These are phyloP conservation scores for Melanerpes aurifrons DNA, from an alignment of 2,113 vertebrate genomes.

Conservation along the genomic window DNA sequence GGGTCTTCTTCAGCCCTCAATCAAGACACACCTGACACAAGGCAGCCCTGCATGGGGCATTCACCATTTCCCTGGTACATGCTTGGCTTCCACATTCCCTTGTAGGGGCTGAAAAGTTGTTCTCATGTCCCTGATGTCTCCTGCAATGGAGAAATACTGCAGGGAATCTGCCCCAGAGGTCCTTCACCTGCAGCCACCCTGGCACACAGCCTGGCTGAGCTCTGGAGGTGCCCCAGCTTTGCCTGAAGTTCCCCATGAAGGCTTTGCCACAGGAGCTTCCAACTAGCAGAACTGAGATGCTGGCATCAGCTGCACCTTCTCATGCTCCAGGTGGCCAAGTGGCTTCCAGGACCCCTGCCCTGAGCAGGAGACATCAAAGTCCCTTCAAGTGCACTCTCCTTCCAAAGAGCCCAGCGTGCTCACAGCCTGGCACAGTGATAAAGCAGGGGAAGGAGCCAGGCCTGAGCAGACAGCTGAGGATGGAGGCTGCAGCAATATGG, in stretches of 20 bases:
- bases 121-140: background rate
- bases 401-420: background rate
- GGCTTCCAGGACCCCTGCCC: background rate
- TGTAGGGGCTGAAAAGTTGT: background rate
- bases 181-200: background rate
- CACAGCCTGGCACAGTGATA: background rate
- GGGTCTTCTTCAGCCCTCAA: background rate
- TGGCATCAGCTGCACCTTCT: background rate
- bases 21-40: background rate
- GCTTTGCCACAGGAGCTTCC: background rate
- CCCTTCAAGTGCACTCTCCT: background rate
- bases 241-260: background rate
- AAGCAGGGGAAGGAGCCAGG: background rate
- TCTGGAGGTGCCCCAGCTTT: background rate
- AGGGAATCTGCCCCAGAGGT: background rate
- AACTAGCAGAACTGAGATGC: background rate
- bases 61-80: accelerated
- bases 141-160: background rate
- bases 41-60: background rate
- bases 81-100: background rate
- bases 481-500: background rate
- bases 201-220: background rate
- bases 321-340: background rate
- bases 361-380: background rate
- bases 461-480: background rate